Evolutionary conservation across 2,113 vertebrate species (phyloP), one percentile per base, ranked within the genome.

Genomic region (Platichthys stellatus): DNA sequence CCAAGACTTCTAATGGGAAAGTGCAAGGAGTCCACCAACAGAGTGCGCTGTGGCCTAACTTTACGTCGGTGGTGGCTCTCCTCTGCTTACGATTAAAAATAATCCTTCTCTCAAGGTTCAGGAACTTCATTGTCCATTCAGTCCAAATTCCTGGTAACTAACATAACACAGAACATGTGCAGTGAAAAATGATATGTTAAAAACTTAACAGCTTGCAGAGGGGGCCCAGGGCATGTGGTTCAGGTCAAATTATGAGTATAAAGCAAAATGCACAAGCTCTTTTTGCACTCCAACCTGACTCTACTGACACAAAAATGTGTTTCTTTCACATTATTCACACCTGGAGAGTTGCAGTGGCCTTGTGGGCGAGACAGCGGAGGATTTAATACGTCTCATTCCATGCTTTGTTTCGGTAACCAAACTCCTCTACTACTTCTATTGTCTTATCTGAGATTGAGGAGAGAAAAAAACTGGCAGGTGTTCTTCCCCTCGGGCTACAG

Each of bases 131-230:
- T 89, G 89, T 92, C 89, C 87, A 88, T 92, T 92, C 87, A 90
- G 82, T 76, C 74, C 74, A 85, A 86, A 93, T 90, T 90, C 91
- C 86, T 86, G 80, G 85, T 88, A 85, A 90, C 86, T 84, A 91
- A 74, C 88, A 90, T 90, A 93, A 92, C 88, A 84, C 63, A 73
- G 91, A 91, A 90, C 92, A 93, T 92, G 87, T 93, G 90, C 87
- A 65, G 80, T 83, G 89, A 90, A 88, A 92, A 89, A 89, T 9
- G 80, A 90, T 92, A 91, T 72, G 81, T 82, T 90, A 86, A 90
- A 91, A 92, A 87, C 74, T 81, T 91, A 91, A 93, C 92, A 93
- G 89, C 90, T 92, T 93, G 86, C 90, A 90, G 89, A 86, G 85
- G 82, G 80, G 84, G 86, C 86, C 83, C 70, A 74, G 63, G 74